These are phyloP conservation scores for Rhagonycha lutea DNA, from an alignment of 2,888 invertebrate species.

Conservation along the genomic window DNA sequence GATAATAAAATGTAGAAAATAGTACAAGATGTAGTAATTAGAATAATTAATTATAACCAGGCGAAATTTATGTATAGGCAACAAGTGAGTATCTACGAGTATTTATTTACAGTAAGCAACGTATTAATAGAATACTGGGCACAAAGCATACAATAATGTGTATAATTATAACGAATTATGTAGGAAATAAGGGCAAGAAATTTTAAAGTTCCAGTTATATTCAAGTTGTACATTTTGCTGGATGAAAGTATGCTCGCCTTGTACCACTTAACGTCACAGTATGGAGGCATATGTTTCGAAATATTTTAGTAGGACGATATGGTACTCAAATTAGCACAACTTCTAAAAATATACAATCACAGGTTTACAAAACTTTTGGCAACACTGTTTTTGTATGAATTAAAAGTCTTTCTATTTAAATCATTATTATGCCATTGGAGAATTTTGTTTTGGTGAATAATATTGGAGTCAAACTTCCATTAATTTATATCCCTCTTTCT, in stretches of 20 bases:
- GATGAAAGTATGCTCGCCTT: slow-evolving; percentile 23
- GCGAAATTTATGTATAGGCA: slow-evolving; percentile 6
- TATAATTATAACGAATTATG: slow-evolving; percentile 5
- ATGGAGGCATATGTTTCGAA: slow-evolving; percentile 34
- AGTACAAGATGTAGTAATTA: neutral
- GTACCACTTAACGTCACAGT: slow-evolving; percentile 33
- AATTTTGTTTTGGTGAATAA: neutral
- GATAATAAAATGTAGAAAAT: neutral
- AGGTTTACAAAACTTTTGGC: slow-evolving; percentile 33
- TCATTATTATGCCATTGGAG: slow-evolving; percentile 14
- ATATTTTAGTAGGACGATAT: slow-evolving; percentile 34
- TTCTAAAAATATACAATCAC: slow-evolving; percentile 35
- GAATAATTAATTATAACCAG: neutral
- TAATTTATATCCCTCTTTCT: neutral
- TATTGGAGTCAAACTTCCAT: neutral
- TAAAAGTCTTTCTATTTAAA: slow-evolving; percentile 32
- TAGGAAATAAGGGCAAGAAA: slow-evolving; percentile 12
- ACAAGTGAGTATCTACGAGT: slow-evolving; percentile 7
- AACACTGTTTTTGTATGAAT: slow-evolving; percentile 34
- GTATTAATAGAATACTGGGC: slow-evolving; percentile 8
- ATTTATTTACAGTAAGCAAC: slow-evolving; percentile 7
- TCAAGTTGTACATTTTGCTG: slow-evolving; percentile 16
- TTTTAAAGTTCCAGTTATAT: slow-evolving; percentile 2
- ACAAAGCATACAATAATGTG: slow-evolving; percentile 8
- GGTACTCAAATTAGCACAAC: slow-evolving; percentile 37